Percentiles rank a stretch among this genome's conserved stretches.
These are phyloP conservation scores for Calephelis virginiensis DNA, from an alignment of 1,140 invertebrate species.

Conservation along the genomic window DNA sequence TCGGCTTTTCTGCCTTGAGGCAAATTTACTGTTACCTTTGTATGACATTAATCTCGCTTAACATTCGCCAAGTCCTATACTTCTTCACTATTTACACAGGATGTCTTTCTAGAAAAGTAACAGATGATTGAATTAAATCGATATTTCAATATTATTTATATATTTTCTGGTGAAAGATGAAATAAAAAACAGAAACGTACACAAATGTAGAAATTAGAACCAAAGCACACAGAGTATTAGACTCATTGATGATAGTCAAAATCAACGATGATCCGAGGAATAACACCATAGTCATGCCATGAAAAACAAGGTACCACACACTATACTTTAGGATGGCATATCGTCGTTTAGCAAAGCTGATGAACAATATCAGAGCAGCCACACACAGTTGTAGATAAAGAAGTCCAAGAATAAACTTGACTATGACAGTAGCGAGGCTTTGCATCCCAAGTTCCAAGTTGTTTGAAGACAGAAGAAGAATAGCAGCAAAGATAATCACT, in stretches of 20 bases:
- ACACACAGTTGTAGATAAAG: constrained; percentile 52
- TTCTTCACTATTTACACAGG: no score
- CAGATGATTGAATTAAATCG: no score
- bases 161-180: constrained; percentile 30
- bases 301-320: constrained; percentile 47
- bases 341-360: constrained; percentile 41
- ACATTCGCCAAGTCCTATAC: no score
- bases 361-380: constrained; percentile 41
- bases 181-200: constrained; percentile 41
- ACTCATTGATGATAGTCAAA: constrained; percentile 42
- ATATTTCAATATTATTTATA: constrained; percentile 32
- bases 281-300: constrained; percentile 39
- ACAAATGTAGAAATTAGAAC: constrained; percentile 28
- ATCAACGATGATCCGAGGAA: constrained; percentile 40
- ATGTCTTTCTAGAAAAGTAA: no score
- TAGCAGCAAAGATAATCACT: constrained; percentile 42
- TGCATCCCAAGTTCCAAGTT: constrained; percentile 28
- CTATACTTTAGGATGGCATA: constrained; percentile 41
- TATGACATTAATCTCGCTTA: no score
- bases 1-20: no score
- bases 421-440: constrained; percentile 29
- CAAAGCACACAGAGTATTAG: constrained; percentile 29
- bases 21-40: no score
- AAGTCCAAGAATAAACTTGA: constrained; percentile 45
- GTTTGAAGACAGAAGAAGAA: constrained; percentile 33